These are phyloP conservation scores for Steinernema feltiae DNA, from an alignment of 1,140 invertebrate species.

Conservation along the genomic window DNA sequence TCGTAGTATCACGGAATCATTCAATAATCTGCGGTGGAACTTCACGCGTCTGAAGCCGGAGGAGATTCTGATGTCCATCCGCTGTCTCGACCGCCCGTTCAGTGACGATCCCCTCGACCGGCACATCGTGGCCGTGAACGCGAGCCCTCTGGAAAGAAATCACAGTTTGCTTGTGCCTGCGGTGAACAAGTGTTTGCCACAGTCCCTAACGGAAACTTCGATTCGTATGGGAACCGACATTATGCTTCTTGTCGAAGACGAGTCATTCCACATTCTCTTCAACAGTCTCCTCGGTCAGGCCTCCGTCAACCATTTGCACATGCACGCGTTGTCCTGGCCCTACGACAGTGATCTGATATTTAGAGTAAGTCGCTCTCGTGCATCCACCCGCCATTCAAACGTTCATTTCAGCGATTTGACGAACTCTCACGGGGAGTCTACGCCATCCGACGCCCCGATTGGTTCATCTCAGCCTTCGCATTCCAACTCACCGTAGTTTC, in stretches of 20 bases:
- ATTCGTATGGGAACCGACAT: slow-evolving; percentile 49
- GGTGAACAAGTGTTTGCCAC: slow-evolving; percentile 51
- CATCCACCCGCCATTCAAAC: neutral
- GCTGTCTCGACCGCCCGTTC: slow-evolving; percentile 43
- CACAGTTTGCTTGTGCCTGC: slow-evolving; percentile 48
- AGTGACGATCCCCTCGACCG: slow-evolving; percentile 42
- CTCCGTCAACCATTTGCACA: slow-evolving; percentile 56
- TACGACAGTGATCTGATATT: slow-evolving; percentile 52
- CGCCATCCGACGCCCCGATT: slow-evolving; percentile 44
- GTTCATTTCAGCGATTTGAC: slow-evolving; percentile 45
- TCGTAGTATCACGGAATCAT: slow-evolving; percentile 46
- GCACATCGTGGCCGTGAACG: slow-evolving; percentile 49
- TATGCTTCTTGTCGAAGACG: slow-evolving; percentile 50
- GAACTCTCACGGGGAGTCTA: slow-evolving; percentile 32
- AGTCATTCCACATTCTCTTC: slow-evolving; percentile 50
- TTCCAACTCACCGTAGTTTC: slow-evolving; percentile 42
- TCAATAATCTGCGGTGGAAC: slow-evolving; percentile 49
- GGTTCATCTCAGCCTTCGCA: slow-evolving; percentile 52
- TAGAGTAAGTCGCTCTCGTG: slow-evolving; percentile 26
- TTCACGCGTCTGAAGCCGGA: slow-evolving; percentile 45
- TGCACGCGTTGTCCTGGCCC: slow-evolving; percentile 55
- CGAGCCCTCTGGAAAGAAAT: slow-evolving; percentile 50
- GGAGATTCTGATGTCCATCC: slow-evolving; percentile 44
- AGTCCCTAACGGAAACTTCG: slow-evolving; percentile 44
- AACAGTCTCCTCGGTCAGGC: slow-evolving; percentile 54